phyloP scores from a whole-genome alignment of 2,888 invertebrate species.

The Plagodis dolabraria region DNA sequence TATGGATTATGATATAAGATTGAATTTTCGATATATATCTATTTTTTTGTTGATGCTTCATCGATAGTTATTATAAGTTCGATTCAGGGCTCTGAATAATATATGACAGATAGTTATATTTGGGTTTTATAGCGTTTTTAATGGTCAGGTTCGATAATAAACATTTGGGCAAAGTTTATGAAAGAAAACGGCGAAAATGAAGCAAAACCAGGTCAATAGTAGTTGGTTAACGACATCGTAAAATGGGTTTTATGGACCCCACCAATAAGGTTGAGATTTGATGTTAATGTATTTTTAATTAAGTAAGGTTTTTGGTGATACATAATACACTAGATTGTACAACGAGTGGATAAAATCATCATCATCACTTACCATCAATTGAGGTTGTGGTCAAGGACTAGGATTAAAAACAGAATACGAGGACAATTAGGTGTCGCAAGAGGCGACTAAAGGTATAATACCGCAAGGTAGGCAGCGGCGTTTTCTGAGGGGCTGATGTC shows the following conservation, averaged over 20 bases:
- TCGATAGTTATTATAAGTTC: slow-evolving; percentile 10
- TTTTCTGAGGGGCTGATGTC: too few species aligned
- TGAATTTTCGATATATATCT: neutral
- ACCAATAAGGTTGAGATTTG: neutral
- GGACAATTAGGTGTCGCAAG: too few species aligned
- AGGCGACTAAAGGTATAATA: too few species aligned
- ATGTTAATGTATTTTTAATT: too few species aligned
- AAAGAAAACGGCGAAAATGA: slow-evolving; percentile 3
- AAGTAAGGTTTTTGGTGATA: too few species aligned
- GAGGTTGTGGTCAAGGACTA: too few species aligned
- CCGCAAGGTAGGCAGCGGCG: too few species aligned
- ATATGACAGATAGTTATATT: slow-evolving; percentile 21
- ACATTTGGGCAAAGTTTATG: slow-evolving; percentile 24
- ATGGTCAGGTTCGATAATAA: slow-evolving; percentile 13
- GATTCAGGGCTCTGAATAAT: slow-evolving; percentile 20
- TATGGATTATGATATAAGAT: neutral
- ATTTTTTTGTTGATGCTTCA: slow-evolving; percentile 16
- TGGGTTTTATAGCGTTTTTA: slow-evolving; percentile 19
- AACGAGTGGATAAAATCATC: too few species aligned
- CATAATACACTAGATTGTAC: too few species aligned
- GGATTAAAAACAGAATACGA: too few species aligned
- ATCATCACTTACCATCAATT: too few species aligned
- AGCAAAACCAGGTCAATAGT: slow-evolving; percentile 15
- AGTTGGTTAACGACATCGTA: neutral
- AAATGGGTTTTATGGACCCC: neutral